A percentile compares a stretch with the other conserved stretches of the same genome.
These are phyloP conservation scores for Choristoneura rosaceana DNA, from an alignment of 2,888 invertebrate species.

Conservation along the genomic window DNA sequence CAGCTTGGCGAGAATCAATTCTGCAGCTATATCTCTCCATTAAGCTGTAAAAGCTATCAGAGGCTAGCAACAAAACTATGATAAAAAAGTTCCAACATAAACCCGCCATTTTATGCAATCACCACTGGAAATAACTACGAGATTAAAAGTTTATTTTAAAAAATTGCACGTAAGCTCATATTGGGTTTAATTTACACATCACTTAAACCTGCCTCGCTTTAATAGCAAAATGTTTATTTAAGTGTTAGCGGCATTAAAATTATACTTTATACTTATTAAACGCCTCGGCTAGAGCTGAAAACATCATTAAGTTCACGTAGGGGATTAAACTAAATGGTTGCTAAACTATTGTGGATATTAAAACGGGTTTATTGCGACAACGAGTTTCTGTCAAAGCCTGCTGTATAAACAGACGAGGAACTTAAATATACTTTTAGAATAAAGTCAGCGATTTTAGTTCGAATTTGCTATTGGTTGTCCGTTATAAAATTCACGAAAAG, in stretches of 20 bases:
- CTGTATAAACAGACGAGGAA: conserved; percentile 1
- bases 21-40: no score
- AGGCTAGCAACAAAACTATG: background rate
- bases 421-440: background rate
- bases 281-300: background rate
- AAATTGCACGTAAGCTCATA: background rate
- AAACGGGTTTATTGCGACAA: conserved; percentile 26
- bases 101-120: background rate
- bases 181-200: background rate
- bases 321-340: conserved; percentile 17
- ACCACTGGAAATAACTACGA: no score
- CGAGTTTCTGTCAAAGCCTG: conserved; percentile 9
- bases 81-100: background rate
- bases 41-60: no score
- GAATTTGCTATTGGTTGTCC: background rate
- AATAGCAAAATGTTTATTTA: background rate
- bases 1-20: no score
- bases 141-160: background rate
- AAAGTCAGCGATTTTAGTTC: background rate
- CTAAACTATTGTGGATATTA: conserved; percentile 26
- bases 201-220: background rate
- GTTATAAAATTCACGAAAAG: no score
- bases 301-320: conserved; percentile 2
- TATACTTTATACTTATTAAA: conserved; percentile 2
- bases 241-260: background rate